Evolutionary conservation across 1,140 invertebrate genomes (phyloP), one percentile per base, ranked within the genome.

Genomic region (Euura saliciscinereae): DNA sequence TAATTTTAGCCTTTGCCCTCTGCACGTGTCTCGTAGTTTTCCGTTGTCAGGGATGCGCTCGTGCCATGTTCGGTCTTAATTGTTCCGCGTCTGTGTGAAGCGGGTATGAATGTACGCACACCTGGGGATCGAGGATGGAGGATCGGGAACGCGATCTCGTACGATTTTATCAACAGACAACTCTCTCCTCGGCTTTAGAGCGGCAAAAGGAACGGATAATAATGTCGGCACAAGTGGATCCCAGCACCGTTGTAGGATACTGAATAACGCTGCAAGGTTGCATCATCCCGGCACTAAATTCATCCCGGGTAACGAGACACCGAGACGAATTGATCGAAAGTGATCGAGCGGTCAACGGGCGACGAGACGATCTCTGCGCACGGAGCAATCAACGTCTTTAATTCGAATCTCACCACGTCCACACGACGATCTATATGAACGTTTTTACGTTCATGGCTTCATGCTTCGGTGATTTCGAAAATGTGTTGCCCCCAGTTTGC

Each of bases 301-400:
- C 51, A 59, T 59, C 51, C 51, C 51, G 51, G 51, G 51, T 59
- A 59, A 59, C 51, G 51, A 59, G 51, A 59, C 51, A n/a, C 51
- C 51, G 51, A 59, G 51, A 59, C 51, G 51, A 59, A 59, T 59
- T 59, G 51, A 59, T 8, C 51, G 51, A 59, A 59, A 59, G 51
- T 59, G 51, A 59, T 59, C 51, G 51, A 59, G 13, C 13, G 51
- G 51, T 59, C 51, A 59, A 8, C 8, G 51, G 51, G 51, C 13
- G 51, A 59, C 51, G 13, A 59, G 51, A n/a, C 51, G 51, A 59
- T 59, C 51, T 3, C 3, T 4, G 3, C 51, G 51, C 51, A 59
- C 8, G 51, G 28, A 28, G 51, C 51, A 59, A 59, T 59, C 51
- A 59, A 59, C 51, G 13, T 59, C 51, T 59, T 59, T 59, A 59